These are phyloP conservation scores for Cosmorhoe ocellata DNA, from an alignment of 2,888 invertebrate genomes.

Conservation along the genomic window DNA sequence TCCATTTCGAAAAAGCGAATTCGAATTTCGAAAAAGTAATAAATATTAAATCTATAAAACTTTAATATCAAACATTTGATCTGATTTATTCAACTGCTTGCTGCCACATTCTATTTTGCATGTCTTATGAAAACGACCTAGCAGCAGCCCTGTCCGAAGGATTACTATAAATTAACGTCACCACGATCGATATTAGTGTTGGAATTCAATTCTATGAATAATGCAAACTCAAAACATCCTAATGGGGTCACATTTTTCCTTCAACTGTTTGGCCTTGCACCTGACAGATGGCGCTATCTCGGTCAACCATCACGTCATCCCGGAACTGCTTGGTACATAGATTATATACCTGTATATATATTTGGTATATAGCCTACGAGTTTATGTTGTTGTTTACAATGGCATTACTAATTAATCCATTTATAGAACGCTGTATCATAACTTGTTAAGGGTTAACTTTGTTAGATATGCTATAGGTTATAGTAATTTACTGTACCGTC, in stretches of 20 bases:
- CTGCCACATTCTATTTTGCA: too few species aligned
- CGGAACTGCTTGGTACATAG: conserved; percentile 41
- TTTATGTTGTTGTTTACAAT: too few species aligned
- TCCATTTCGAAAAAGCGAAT: too few species aligned
- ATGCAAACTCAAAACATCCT: conserved; percentile 40
- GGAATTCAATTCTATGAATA: conserved; percentile 49
- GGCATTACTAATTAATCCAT: too few species aligned
- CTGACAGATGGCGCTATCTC: conserved; percentile 54
- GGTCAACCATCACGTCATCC: conserved; percentile 46
- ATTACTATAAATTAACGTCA: conserved; percentile 29
- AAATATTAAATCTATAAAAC: too few species aligned
- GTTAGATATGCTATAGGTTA: too few species aligned
- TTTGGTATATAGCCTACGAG: not conserved
- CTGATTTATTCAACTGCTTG: too few species aligned
- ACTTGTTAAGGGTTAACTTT: too few species aligned
- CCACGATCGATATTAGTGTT: conserved; percentile 30
- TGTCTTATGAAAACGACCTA: not conserved
- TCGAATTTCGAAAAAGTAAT: too few species aligned
- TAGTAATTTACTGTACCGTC: too few species aligned
- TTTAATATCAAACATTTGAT: too few species aligned
- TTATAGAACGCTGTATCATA: too few species aligned
- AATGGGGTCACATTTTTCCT: conserved; percentile 54
- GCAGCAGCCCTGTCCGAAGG: conserved; percentile 22
- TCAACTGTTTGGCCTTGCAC: conserved; percentile 48
- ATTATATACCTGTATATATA: not conserved